Evolutionary conservation across 1,140 invertebrate genomes (phyloP).

Genomic region (Zaprionus taronus): DNA sequence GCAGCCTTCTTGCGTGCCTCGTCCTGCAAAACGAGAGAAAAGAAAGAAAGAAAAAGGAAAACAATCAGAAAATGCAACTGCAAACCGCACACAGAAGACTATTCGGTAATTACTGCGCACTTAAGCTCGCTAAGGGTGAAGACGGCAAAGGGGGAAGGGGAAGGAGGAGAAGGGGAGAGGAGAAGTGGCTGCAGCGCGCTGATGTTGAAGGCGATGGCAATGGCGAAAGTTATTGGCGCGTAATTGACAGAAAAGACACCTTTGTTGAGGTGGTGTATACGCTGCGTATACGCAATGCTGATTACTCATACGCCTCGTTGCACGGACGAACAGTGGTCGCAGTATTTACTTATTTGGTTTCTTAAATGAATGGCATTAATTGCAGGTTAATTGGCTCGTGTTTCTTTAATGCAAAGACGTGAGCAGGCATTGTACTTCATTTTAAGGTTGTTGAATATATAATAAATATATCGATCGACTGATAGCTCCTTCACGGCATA

Average conservation of each 20-base stretch:
- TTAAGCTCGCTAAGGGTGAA: slow-evolving; percentile 35
- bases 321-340: background rate
- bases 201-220: slow-evolving; percentile 40
- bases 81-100: slow-evolving; percentile 27
- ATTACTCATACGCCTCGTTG: slow-evolving; percentile 64
- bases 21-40: slow-evolving; percentile 84
- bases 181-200: background rate
- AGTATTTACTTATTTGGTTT: background rate
- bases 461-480: background rate
- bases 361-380: background rate
- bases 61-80: slow-evolving; percentile 39
- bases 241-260: slow-evolving; percentile 77
- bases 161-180: background rate
- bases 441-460: background rate
- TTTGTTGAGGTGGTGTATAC: background rate
- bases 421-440: background rate
- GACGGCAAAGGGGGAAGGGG: background rate
- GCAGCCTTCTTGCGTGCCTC: slow-evolving; percentile 86
- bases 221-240: slow-evolving; percentile 64
- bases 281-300: slow-evolving; percentile 52
- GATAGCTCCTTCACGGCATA: no score
- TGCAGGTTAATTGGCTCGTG: background rate
- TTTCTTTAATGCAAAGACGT: slow-evolving; percentile 4
- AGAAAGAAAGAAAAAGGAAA: slow-evolving; percentile 1
- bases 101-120: slow-evolving; percentile 70